Percentiles rank a stretch among this genome's conserved stretches.
Evolutionary conservation across 2,113 vertebrate species (phyloP).

Genomic region (Spea multiplicata): DNA sequence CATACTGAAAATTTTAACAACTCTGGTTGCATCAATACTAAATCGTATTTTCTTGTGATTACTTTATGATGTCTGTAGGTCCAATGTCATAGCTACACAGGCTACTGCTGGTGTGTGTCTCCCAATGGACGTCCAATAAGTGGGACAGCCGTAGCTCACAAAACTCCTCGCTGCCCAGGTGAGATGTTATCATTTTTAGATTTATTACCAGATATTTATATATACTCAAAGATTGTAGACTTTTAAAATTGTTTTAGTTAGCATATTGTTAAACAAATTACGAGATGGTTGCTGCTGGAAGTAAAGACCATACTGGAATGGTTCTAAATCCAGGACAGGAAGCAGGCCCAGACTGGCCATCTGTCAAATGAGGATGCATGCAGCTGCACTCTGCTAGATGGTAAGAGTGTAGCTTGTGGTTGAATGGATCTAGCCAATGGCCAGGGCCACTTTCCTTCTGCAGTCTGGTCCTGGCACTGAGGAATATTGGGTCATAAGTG

Average conservation of each 20-base stretch:
- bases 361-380: no score
- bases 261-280: neutral
- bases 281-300: neutral
- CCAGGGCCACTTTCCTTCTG: no score
- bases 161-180: slow-evolving; percentile 96
- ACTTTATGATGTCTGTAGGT: slow-evolving; percentile 65
- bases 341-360: no score
- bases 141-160: slow-evolving; percentile 93
- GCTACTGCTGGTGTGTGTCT: slow-evolving; percentile 97
- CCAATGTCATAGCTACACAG: slow-evolving; percentile 96
- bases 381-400: no score
- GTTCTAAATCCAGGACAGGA: no score
- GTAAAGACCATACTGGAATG: no score
- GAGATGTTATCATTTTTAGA: slow-evolving; percentile 41
- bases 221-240: neutral
- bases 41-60: neutral
- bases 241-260: neutral
- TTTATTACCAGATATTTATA: neutral
- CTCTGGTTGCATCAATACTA: no score
- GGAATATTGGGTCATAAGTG: no score
- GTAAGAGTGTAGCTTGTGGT: no score
- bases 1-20: no score
- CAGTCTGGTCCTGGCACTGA: no score
- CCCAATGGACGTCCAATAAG: slow-evolving; percentile 91
- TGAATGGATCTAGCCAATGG: no score